These are phyloP conservation scores for Melanerpes aurifrons DNA, from an alignment of 2,113 vertebrate species.

Conservation along the genomic window DNA sequence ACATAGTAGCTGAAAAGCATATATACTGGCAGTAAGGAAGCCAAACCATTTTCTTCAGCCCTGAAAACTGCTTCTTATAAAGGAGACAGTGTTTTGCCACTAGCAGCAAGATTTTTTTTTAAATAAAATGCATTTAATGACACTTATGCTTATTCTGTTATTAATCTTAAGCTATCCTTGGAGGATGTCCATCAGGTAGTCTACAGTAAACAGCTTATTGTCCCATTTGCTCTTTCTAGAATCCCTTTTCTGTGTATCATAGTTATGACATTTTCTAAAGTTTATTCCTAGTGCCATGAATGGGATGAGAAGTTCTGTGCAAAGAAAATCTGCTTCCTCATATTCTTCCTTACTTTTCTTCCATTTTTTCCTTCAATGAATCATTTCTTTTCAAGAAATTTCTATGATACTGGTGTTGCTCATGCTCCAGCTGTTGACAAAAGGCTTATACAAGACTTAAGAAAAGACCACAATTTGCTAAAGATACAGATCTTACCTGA, in stretches of 20 bases:
- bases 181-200: neutral
- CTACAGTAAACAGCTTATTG: neutral
- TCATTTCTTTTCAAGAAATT: neutral
- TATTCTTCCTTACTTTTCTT: neutral
- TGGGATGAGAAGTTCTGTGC: neutral
- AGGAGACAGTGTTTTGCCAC: neutral
- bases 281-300: neutral
- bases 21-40: neutral
- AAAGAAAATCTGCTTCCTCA: neutral
- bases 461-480: neutral
- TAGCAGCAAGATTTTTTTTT: neutral
- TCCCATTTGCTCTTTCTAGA: neutral
- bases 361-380: neutral
- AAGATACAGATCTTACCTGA: neutral
- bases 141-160: neutral
- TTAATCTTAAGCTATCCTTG: neutral
- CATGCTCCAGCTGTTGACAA: neutral
- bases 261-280: neutral
- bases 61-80: neutral
- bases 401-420: neutral
- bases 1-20: neutral
- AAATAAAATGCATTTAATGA: neutral
- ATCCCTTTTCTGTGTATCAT: neutral
- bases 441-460: neutral
- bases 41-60: neutral